Evolutionary conservation across 2,797 vertebrate species (phyloP).

Genomic region (Psittacula echo): DNA sequence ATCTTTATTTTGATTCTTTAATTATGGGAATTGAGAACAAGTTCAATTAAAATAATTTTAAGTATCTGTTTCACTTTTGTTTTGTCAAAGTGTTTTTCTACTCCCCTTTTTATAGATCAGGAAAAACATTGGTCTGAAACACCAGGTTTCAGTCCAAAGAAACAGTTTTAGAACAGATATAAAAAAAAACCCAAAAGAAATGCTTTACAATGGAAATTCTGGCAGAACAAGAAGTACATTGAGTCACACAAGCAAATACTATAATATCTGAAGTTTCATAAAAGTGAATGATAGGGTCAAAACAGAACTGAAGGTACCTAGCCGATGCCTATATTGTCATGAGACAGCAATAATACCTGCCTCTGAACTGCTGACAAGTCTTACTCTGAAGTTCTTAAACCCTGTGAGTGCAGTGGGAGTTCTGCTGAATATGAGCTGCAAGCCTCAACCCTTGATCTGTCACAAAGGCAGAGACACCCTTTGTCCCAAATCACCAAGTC

Average conservation of each 20-base stretch:
- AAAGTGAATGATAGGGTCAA: background rate
- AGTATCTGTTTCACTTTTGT: background rate
- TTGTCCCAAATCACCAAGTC: background rate
- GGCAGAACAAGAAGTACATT: background rate
- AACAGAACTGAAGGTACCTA: background rate
- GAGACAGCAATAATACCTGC: background rate
- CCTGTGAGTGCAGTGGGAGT: accelerated
- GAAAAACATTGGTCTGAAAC: background rate
- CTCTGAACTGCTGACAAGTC: background rate
- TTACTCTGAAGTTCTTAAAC: background rate
- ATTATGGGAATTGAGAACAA: background rate
- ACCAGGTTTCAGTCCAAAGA: background rate
- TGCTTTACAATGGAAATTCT: background rate
- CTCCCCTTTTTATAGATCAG: background rate
- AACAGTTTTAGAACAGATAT: background rate
- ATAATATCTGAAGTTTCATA: background rate
- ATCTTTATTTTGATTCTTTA: background rate
- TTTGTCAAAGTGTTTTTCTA: background rate
- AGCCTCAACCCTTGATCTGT: background rate
- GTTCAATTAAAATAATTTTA: background rate
- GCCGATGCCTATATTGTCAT: background rate
- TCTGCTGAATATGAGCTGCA: background rate
- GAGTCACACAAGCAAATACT: background rate
- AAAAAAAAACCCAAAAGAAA: background rate
- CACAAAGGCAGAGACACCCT: accelerated